Base-by-base conservation (phyloP, 1,140 invertebrate genomes). In the Venustaconcha ellipsiformis region DNA sequence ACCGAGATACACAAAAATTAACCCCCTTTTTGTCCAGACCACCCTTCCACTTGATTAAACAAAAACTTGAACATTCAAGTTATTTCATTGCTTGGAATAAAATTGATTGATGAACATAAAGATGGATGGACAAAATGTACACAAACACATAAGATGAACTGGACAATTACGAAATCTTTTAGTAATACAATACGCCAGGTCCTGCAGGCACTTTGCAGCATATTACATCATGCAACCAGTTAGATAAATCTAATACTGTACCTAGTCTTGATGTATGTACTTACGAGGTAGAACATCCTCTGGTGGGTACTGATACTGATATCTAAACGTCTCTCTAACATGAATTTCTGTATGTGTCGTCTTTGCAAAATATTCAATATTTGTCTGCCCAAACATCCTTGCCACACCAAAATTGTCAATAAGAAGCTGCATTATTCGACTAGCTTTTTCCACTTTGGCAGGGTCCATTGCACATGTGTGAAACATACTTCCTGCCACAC, bases 401-500 rank as follows among this genome's bases (percentile, higher is more conserved):
- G 95, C 95, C 55, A 95, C 94, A 64, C 96, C 97, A 92, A 99
- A 99, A 90, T 98, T 96, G 89, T 99, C 96, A 84, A 99, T 99
- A 85, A 89, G 77, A 17, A 88, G 72, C 79, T 88, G 86, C 85
- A 88, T 84, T 17, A 89, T 83, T 67, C 83, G 79, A 97, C 93
- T 90, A 95, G 96, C 88, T 72, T 84, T 85, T 70, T 97, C 96
- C 94, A 98, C 84, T 78, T 88, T 89, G 2, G 82, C 83, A 1
- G 88, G 88, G 65, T 89, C 84, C 37, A 87, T 85, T 15, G 87
- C 87, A 82, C 88, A 89, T 2, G 88, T 88, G 89, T 98, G 97
- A 91, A 99, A 99, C 89, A 99, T 97, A 83, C 96, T 98, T n/a
- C 97, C 97, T 23, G 98, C 97, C 17, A 99, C 97, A 65, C 96